Conservation (phyloP, 2,797 vertebrate species). For the Meda fulgida region DNA sequence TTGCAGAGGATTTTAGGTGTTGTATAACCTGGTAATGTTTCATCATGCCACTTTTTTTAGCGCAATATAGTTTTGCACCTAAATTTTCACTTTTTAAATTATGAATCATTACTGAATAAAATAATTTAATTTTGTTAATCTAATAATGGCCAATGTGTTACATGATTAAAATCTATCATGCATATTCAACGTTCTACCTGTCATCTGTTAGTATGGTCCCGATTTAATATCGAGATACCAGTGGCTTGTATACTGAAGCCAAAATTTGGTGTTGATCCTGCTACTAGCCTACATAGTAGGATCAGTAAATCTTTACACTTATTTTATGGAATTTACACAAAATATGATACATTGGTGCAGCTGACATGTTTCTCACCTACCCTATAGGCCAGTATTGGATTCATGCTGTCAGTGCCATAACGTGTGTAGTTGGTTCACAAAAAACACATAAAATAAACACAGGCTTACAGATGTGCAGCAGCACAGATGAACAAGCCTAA, state of each 20-base stretch:
- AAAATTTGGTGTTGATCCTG: too few species aligned
- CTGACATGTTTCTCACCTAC: not conserved
- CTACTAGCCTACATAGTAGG: not conserved
- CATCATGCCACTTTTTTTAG: not conserved
- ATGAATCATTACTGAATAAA: not conserved
- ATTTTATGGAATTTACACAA: too few species aligned
- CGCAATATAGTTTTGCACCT: not conserved
- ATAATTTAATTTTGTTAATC: not conserved
- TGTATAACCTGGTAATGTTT: not conserved
- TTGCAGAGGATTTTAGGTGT: slow-evolving; percentile 15
- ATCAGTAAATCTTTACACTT: not conserved
- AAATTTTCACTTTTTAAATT: not conserved
- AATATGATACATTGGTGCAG: not conserved
- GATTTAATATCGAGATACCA: not conserved
- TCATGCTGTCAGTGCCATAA: not conserved
- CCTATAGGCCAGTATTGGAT: not conserved
- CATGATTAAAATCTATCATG: slow-evolving; percentile 1
- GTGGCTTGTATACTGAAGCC: not conserved
- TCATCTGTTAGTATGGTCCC: not conserved
- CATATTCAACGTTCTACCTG: not conserved
- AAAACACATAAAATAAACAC: slow-evolving; percentile 1
- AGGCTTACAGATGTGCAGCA: slow-evolving; percentile 17
- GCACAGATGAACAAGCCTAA: not conserved
- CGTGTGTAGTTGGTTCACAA: not conserved
- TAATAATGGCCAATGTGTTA: not conserved